These are phyloP conservation scores for Bombus sibiricus DNA, from an alignment of 1,140 invertebrate genomes.

Conservation along the genomic window DNA sequence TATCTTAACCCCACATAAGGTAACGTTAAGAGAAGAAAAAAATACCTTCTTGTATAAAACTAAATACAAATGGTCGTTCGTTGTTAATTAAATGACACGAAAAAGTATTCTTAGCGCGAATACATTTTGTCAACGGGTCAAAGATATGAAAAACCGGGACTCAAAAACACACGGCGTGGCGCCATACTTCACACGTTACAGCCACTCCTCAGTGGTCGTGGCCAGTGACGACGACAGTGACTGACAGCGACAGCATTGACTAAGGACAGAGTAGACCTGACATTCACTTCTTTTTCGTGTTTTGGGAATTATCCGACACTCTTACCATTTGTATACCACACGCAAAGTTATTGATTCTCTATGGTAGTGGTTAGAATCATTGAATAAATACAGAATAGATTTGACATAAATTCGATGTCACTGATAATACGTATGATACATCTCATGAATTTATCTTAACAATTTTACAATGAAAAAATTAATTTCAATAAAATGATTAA, in stretches of 20 bases:
- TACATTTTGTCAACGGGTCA: slow-evolving; percentile 44
- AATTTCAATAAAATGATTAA: neutral
- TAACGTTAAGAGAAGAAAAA: neutral
- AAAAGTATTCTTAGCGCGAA: slow-evolving; percentile 25
- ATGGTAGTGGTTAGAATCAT: too few species aligned
- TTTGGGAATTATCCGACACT: too few species aligned
- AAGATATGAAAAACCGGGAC: slow-evolving; percentile 43
- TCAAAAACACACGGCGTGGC: slow-evolving; percentile 42
- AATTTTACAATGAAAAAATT: neutral
- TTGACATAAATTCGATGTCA: neutral
- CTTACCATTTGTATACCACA: too few species aligned
- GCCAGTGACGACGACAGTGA: neutral
- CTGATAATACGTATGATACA: neutral
- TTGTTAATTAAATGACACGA: neutral
- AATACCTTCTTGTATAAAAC: slow-evolving; percentile 30
- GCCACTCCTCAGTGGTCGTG: slow-evolving; percentile 49
- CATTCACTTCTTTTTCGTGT: too few species aligned
- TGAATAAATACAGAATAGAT: too few species aligned
- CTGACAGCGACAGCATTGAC: slow-evolving; percentile 2
- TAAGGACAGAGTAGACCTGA: too few species aligned
- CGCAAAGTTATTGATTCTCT: too few species aligned
- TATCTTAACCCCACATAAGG: slow-evolving; percentile 40
- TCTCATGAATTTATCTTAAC: neutral
- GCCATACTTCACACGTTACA: slow-evolving; percentile 66
- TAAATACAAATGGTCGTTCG: neutral